Evolutionary conservation across 2,113 vertebrate genomes (phyloP).

Genomic region (Nymphicus hollandicus): DNA sequence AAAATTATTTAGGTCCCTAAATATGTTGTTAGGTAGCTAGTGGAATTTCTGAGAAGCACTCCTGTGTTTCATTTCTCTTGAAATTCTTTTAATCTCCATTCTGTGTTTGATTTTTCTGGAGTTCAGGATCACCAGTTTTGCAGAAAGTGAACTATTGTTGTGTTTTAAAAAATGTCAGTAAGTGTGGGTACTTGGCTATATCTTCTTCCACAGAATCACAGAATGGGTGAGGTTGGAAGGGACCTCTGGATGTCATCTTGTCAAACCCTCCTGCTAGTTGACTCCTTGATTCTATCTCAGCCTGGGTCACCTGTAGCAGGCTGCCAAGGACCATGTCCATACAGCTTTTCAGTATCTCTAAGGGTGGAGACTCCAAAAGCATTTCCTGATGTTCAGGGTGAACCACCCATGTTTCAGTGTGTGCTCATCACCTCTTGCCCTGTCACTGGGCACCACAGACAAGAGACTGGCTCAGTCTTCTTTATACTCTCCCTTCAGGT

Average conservation of each 20-base stretch:
- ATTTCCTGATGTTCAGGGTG: not conserved
- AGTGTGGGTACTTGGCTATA: not conserved
- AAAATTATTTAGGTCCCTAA: not conserved
- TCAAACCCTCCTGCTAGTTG: not conserved
- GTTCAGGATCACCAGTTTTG: not conserved
- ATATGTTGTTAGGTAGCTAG: not conserved
- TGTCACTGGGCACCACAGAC: not conserved
- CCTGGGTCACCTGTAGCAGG: not conserved
- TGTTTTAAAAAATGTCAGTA: not conserved
- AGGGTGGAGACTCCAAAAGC: not conserved
- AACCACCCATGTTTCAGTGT: not conserved
- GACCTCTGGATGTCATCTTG: not conserved
- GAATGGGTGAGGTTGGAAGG: not conserved
- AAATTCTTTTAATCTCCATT: not conserved
- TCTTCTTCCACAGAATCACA: not conserved
- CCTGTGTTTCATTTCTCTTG: not conserved
- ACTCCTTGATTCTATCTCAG: not conserved
- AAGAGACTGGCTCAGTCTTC: not conserved
- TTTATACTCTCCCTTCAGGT: not conserved
- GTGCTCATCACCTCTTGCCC: fast-evolving
- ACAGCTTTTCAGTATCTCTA: not conserved
- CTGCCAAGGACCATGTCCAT: not conserved
- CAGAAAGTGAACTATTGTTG: not conserved
- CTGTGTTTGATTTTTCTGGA: not conserved
- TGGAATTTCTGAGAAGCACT: not conserved